phyloP scores from a whole-genome alignment of 2,113 vertebrate genomes.

The Collichthys lucidus region DNA sequence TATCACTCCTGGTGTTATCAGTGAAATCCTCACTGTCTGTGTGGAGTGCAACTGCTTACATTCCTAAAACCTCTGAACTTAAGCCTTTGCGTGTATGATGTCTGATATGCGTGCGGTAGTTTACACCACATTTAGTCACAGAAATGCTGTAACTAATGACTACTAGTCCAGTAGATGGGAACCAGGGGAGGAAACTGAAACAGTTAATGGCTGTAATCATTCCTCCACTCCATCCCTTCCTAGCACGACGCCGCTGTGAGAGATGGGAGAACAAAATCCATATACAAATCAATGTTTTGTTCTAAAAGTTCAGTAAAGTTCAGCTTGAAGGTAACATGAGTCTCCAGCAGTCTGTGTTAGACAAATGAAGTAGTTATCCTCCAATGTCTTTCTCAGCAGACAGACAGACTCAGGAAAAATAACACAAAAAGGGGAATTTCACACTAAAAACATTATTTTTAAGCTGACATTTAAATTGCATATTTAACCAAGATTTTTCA shows the following conservation, averaged over 20 bases:
- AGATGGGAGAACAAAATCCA: neutral
- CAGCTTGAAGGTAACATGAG: neutral
- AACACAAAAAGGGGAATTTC: neutral
- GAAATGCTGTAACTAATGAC: neutral
- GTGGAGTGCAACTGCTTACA: constrained; percentile 2
- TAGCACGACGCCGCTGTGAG: neutral
- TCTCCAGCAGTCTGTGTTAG: neutral
- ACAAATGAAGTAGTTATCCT: neutral
- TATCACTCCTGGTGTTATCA: neutral
- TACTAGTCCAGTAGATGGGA: neutral
- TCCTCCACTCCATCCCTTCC: neutral
- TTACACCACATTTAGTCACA: constrained; percentile 2
- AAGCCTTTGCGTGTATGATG: neutral
- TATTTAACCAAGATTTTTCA: neutral
- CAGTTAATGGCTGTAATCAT: neutral
- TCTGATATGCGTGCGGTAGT: neutral
- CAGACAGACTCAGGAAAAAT: too few species aligned
- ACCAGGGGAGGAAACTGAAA: neutral
- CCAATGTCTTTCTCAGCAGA: neutral
- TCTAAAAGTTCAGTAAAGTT: neutral
- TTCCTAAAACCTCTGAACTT: constrained; percentile 6
- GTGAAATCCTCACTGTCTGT: neutral
- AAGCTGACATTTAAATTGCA: neutral
- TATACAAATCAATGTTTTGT: neutral
- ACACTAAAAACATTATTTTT: neutral